phyloP scores from a whole-genome alignment of 92 coral and sea anemone genomes.

The Pocillopora meandrina region DNA sequence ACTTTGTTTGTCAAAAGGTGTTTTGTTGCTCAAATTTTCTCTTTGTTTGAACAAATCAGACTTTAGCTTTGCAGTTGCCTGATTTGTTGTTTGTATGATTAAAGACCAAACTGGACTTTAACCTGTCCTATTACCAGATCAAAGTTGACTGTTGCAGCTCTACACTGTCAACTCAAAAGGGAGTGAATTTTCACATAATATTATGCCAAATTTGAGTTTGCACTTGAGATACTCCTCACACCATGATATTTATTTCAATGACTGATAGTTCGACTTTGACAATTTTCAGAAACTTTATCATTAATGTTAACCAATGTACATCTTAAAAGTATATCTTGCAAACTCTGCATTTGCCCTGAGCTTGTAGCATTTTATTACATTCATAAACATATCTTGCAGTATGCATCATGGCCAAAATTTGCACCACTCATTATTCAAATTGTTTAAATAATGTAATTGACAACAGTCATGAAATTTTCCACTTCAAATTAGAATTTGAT shows the following conservation, averaged over 20 bases:
- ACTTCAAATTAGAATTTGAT: slow-evolving; percentile 6
- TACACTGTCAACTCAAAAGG: too few species aligned
- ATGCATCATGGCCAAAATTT: neutral
- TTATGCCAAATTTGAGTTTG: too few species aligned
- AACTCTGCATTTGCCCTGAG: neutral
- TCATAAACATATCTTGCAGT: neutral
- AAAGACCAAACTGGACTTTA: too few species aligned
- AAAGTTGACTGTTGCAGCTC: too few species aligned
- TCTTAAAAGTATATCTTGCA: neutral
- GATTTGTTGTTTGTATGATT: too few species aligned
- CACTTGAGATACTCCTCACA: too few species aligned
- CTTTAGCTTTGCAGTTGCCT: too few species aligned
- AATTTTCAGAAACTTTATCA: neutral
- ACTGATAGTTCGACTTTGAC: neutral
- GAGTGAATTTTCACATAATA: too few species aligned
- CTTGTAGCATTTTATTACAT: slow-evolving; percentile 7
- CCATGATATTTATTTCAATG: neutral
- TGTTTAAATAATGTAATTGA: neutral
- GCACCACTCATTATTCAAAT: neutral
- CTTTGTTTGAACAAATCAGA: too few species aligned
- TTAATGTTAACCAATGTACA: neutral
- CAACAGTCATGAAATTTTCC: neutral
- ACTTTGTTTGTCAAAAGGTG: too few species aligned
- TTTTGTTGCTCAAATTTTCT: too few species aligned
- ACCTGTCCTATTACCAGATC: too few species aligned